Conservation (phyloP, 2,888 invertebrate genomes). For the Pantelozetes paolii region DNA sequence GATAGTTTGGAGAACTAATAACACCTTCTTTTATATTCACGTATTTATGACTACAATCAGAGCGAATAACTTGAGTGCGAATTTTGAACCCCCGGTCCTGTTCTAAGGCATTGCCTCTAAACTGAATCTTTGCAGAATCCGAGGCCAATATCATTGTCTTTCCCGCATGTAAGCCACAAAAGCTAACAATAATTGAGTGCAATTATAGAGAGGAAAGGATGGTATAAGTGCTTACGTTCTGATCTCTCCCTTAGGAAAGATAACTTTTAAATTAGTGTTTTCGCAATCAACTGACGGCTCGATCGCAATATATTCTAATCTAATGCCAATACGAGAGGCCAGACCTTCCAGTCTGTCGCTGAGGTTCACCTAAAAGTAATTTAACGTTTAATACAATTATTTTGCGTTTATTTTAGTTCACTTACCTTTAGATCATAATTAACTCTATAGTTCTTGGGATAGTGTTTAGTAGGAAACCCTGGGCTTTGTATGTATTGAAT, state of each 20-base stretch:
- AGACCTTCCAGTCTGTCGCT: neutral
- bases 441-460: neutral
- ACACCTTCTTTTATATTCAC: constrained; percentile 23
- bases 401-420: neutral
- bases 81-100: neutral
- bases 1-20: constrained; percentile 44
- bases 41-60: neutral
- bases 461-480: constrained; percentile 20
- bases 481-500: constrained; percentile 6
- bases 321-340: neutral
- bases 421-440: constrained; percentile 10
- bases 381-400: neutral
- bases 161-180: constrained; percentile 14
- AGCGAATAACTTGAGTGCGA: neutral
- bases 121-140: neutral
- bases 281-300: constrained; percentile 4
- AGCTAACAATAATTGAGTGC: neutral
- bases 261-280: neutral
- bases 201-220: neutral
- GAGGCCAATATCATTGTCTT: constrained; percentile 11
- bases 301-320: constrained; percentile 20
- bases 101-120: neutral
- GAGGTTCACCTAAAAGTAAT: neutral
- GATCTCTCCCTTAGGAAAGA: constrained; percentile 13
- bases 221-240: constrained; percentile 1